Evolutionary conservation across 1,140 invertebrate genomes (phyloP), one percentile per base, ranked within the genome.

Genomic region (Drosophila repletoides): DNA sequence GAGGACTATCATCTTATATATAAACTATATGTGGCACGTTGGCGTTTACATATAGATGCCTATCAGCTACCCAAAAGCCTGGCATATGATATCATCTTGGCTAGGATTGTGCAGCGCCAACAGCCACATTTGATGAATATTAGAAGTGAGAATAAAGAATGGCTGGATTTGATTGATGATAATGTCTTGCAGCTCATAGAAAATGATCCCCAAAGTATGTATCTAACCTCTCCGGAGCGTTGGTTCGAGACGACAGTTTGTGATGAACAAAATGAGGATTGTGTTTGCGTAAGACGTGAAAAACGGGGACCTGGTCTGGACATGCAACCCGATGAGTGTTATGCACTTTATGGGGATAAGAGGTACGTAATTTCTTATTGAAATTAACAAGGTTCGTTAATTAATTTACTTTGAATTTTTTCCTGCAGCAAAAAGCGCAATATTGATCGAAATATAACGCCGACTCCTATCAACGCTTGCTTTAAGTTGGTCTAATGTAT

Each of bases 1-100:
- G 67, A 88, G 5, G 79, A 89, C 33, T 89, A 66, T 53, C 67
- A 86, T 41, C 67, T 70, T 2, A 76, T 89, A 9, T 88, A 86
- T 53, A 66, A 63, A 12, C 26, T 89, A 9, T 89, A 69, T 46
- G 43, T 36, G 29, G 73, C 83, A 5, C 63, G 88, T 15, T 63
- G 21, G 21, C 31, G 55, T 3, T 72, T 89, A 6, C 79, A 88
- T 33, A 29, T 72, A 3, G 28, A 21, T 2, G 64, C 65, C 3
- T 89, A 89, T 59, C 46, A 43, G 26, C 5, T 33, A 12, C 81
- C 87, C 7, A 34, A 66, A 5, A 22, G 34, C 5, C 22, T 72
- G 19, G 69, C 60, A 1, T 24, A 53, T 7, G 66, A 80, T 52
- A 1, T 4, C 1, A 33, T 83, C 2, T 45, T 84, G 5, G 28